Conservation (phyloP, 2,888 invertebrate species). For the Prostheceraeus crozeri region DNA sequence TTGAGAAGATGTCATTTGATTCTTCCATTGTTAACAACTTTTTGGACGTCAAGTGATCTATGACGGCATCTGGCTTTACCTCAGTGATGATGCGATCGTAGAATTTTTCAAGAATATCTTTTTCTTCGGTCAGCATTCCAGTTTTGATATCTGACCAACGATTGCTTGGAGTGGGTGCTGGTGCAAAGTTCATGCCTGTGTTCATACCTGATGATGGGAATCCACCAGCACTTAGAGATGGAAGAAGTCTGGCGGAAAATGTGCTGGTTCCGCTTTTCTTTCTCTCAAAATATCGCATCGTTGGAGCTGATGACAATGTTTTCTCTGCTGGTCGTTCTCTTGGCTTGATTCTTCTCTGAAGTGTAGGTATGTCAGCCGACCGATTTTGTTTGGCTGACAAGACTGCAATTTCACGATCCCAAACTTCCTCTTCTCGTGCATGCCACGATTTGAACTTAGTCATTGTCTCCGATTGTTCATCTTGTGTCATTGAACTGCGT, state of each 20-base stretch:
- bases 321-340: background rate
- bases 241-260: no score
- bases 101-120: conserved; percentile 44
- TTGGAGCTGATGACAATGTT: no score
- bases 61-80: conserved; percentile 47
- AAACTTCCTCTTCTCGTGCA: conserved; percentile 19
- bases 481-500: background rate
- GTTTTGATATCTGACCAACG: conserved; percentile 29
- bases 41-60: conserved; percentile 48
- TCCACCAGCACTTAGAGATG: no score
- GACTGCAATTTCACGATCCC: conserved; percentile 7
- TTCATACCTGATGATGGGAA: no score
- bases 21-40: conserved; percentile 49
- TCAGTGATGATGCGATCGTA: conserved; percentile 46
- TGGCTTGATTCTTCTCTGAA: conserved; percentile 3
- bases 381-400: conserved; percentile 6
- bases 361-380: conserved; percentile 7
- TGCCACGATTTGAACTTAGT: conserved; percentile 27
- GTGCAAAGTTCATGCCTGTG: background rate
- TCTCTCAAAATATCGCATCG: no score
- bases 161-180: background rate
- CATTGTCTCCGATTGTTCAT: conserved; percentile 6
- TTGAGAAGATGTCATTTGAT: conserved; percentile 45
- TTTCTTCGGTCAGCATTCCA: conserved; percentile 47
- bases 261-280: no score